A percentile compares a stretch with the other conserved stretches of the same genome.
phyloP scores from a whole-genome alignment of 2,113 vertebrate genomes.

The Pholis gunnellus region DNA sequence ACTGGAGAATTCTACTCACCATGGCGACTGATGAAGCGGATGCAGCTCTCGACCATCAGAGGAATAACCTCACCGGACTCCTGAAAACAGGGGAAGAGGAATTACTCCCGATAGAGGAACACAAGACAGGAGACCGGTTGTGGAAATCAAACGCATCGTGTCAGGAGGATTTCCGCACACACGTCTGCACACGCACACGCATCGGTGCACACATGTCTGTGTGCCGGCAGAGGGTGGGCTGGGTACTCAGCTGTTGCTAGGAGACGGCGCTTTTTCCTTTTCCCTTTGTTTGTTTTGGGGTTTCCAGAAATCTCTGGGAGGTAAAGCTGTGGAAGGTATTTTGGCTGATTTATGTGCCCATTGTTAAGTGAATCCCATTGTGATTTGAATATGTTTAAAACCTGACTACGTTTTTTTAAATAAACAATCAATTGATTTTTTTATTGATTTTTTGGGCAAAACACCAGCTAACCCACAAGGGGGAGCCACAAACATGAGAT shows the following conservation, averaged over 20 bases:
- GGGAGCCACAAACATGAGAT: slow-evolving; percentile 61
- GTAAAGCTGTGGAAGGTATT: not conserved
- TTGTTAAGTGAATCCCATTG: not conserved
- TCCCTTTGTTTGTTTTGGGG: slow-evolving; percentile 72
- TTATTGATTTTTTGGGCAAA: not conserved
- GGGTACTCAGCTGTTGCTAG: slow-evolving; percentile 79
- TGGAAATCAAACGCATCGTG: slow-evolving; percentile 37
- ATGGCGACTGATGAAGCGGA: slow-evolving; percentile 96
- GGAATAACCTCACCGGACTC: slow-evolving; percentile 93
- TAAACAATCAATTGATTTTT: not conserved
- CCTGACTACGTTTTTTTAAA: not conserved
- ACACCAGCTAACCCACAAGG: slow-evolving; percentile 60
- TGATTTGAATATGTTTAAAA: not conserved
- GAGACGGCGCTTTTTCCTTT: slow-evolving; percentile 65
- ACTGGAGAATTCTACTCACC: slow-evolving; percentile 84
- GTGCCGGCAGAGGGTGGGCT: slow-evolving; percentile 40
- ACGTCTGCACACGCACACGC: slow-evolving; percentile 46
- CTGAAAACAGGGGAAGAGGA: slow-evolving; percentile 72
- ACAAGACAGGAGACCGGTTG: slow-evolving; percentile 4
- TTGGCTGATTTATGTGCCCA: not conserved
- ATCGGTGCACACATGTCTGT: slow-evolving; percentile 45
- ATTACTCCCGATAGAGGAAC: slow-evolving; percentile 13
- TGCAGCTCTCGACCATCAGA: slow-evolving; percentile 97
- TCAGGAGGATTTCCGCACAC: slow-evolving; percentile 48
- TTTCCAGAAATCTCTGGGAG: slow-evolving; percentile 44